These are phyloP conservation scores for Galaxea fascicularis DNA, from an alignment of 92 coral and sea anemone genomes.

Conservation along the genomic window DNA sequence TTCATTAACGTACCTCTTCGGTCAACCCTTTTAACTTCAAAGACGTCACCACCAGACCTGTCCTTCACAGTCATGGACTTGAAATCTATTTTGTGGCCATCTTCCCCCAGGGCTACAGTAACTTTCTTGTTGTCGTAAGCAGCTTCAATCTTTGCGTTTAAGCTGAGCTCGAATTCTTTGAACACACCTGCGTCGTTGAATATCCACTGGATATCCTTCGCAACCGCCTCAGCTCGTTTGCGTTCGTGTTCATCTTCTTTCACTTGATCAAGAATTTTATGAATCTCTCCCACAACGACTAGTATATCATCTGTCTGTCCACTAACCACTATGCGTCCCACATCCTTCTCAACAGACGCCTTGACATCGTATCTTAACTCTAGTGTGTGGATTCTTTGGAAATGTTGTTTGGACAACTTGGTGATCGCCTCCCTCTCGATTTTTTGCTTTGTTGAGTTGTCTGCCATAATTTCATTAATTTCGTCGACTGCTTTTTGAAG, in stretches of 20 bases:
- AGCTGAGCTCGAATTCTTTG: constrained; percentile 43
- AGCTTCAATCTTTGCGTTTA: constrained; percentile 76
- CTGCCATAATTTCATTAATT: constrained; percentile 56
- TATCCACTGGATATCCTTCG: constrained; percentile 74
- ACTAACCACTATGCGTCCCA: constrained; percentile 59
- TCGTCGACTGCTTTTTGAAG: constrained; percentile 39
- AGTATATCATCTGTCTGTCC: constrained; percentile 61
- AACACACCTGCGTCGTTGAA: constrained; percentile 3
- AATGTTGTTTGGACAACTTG: constrained; percentile 49
- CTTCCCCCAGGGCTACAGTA: constrained; percentile 22
- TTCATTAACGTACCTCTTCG: constrained; percentile 62
- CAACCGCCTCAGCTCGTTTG: constrained; percentile 60
- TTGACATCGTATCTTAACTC: constrained; percentile 51
- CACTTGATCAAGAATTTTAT: constrained; percentile 40
- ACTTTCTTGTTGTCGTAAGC: constrained; percentile 57
- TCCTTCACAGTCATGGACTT: constrained; percentile 56
- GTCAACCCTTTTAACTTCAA: constrained; percentile 66
- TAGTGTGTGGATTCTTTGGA: constrained; percentile 39
- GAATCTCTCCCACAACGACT: constrained; percentile 35
- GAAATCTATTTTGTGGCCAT: constrained; percentile 62
- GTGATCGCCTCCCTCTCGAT: constrained; percentile 63
- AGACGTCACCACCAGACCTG: not conserved
- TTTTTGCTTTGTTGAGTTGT: constrained; percentile 47
- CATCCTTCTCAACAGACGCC: constrained; percentile 47
- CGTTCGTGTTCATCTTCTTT: constrained; percentile 67